Conservation (phyloP, 2,888 invertebrate genomes). For the Tricholauxania praeusta region DNA sequence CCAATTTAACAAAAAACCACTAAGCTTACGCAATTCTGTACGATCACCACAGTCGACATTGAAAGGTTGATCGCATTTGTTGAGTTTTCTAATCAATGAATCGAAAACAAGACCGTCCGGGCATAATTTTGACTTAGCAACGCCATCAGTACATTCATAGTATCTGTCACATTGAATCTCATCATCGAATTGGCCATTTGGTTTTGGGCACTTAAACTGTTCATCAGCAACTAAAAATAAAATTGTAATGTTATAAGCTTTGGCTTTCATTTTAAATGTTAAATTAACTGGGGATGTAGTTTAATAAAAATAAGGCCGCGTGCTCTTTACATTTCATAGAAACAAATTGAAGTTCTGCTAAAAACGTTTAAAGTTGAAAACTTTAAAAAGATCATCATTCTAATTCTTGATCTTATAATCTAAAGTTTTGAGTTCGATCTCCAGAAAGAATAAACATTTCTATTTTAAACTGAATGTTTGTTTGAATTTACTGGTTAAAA, state of each 20-base stretch:
- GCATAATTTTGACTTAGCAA: constrained; percentile 80
- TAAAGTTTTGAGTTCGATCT: too few species aligned
- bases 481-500: too few species aligned
- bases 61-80: constrained; percentile 94
- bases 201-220: constrained; percentile 81
- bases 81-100: constrained; percentile 84
- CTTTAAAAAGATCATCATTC: too few species aligned
- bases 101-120: constrained; percentile 93
- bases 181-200: constrained; percentile 86
- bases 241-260: not conserved
- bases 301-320: too few species aligned
- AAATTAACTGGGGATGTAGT: too few species aligned
- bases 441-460: too few species aligned
- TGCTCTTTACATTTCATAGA: too few species aligned
- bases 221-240: constrained; percentile 52
- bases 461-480: too few species aligned
- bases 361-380: too few species aligned
- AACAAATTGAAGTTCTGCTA: too few species aligned
- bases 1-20: not conserved
- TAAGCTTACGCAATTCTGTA: constrained; percentile 85
- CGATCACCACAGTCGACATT: constrained; percentile 92
- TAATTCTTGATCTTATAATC: too few species aligned
- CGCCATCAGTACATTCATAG: constrained; percentile 82
- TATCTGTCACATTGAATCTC: constrained; percentile 87
- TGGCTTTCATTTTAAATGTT: too few species aligned